Evolutionary conservation across 1,140 invertebrate species (phyloP).

Genomic region (Amphibalanus amphitrite): DNA sequence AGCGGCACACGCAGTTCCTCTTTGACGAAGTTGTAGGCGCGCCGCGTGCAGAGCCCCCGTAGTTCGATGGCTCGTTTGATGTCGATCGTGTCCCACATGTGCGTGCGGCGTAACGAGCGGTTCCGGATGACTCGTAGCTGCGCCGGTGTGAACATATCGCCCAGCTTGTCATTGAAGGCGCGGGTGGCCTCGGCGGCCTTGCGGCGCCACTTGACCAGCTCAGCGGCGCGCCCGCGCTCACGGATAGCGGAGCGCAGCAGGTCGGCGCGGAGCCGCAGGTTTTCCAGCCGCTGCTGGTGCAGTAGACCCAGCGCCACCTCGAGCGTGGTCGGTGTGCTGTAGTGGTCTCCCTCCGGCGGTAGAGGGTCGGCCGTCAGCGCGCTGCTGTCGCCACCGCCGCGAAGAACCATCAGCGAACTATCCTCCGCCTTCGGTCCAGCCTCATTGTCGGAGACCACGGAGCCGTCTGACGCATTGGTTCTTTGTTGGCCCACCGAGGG

Average conservation of each 20-base stretch:
- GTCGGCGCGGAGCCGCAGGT: not conserved
- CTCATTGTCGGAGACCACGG: no score
- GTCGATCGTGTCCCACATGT: not conserved
- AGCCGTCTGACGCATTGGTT: no score
- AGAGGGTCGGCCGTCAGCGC: not conserved
- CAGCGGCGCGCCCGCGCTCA: not conserved
- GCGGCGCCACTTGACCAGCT: not conserved
- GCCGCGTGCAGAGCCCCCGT: not conserved
- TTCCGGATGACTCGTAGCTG: not conserved
- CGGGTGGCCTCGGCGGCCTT: not conserved
- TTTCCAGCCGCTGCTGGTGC: not conserved
- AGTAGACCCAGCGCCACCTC: not conserved
- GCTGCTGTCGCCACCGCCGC: no score
- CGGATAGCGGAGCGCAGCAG: not conserved
- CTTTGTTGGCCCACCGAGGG: no score
- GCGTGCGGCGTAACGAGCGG: not conserved
- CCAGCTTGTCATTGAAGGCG: not conserved
- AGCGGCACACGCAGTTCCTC: not conserved
- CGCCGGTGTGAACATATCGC: not conserved
- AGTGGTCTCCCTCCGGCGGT: not conserved
- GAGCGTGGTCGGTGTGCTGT: not conserved
- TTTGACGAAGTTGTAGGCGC: not conserved
- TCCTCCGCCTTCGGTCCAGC: not conserved
- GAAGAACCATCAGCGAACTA: not conserved
- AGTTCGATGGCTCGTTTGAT: not conserved